These are phyloP conservation scores for Dipus sagitta DNA, from an alignment of 2,797 vertebrate species.

Conservation along the genomic window DNA sequence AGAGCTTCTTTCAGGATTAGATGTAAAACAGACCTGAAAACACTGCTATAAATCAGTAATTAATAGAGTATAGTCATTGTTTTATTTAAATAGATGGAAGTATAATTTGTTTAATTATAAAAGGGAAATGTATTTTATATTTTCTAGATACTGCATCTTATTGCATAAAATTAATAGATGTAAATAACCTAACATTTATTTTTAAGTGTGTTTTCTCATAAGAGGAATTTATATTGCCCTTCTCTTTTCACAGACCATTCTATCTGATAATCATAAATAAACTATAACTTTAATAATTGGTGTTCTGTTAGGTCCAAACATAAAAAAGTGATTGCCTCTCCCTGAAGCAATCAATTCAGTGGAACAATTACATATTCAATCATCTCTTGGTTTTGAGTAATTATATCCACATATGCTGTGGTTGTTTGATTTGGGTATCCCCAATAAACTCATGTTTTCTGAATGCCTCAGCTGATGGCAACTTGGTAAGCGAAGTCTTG, in stretches of 20 bases:
- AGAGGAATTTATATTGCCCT: neutral
- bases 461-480: too few relatives aligned
- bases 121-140: neutral
- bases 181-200: neutral
- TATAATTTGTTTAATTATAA: neutral
- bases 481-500: too few relatives aligned
- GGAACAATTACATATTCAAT: neutral
- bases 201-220: neutral
- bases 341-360: neutral
- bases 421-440: too few relatives aligned
- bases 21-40: neutral
- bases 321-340: neutral
- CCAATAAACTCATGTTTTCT: too few relatives aligned
- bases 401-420: neutral
- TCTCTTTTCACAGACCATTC: too few relatives aligned
- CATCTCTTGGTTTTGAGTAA: neutral
- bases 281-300: neutral
- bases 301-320: neutral
- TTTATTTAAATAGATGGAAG: conserved; percentile 12
- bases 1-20: conserved; percentile 9
- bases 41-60: neutral
- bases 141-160: conserved; percentile 1
- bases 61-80: conserved; percentile 15
- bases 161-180: neutral
- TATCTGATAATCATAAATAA: conserved; percentile 28